Conservation (phyloP, 1,140 invertebrate species). For the Zaprionus ornatus region DNA sequence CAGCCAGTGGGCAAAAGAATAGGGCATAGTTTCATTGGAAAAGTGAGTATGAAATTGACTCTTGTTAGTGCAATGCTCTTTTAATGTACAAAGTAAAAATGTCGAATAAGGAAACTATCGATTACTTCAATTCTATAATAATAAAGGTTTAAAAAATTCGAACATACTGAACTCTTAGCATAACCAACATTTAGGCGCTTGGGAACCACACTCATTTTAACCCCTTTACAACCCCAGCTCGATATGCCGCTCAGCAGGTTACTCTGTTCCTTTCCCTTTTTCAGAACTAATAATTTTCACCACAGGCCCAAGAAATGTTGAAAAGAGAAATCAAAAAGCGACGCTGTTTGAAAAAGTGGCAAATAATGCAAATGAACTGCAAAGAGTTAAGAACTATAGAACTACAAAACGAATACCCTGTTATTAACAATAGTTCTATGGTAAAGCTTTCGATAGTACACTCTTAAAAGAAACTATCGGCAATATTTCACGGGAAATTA, state of each 20-base stretch:
- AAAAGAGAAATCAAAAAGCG: neutral
- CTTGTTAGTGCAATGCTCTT: neutral
- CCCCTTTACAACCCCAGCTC: slow-evolving; percentile 40
- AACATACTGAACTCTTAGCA: neutral
- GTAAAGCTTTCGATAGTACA: neutral
- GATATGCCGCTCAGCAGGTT: slow-evolving; percentile 16
- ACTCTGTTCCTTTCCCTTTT: neutral
- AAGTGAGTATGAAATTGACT: neutral
- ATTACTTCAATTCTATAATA: neutral
- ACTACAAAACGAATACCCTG: neutral
- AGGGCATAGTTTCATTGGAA: neutral
- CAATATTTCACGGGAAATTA: too few species aligned
- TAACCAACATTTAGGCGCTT: neutral
- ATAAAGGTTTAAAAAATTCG: neutral
- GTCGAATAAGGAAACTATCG: neutral
- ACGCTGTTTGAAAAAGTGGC: neutral
- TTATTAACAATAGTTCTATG: neutral
- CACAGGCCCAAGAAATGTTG: slow-evolving; percentile 41
- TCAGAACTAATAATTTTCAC: slow-evolving; percentile 68
- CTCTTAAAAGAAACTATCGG: neutral
- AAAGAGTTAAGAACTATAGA: neutral
- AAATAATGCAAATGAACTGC: neutral
- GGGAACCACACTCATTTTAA: slow-evolving; percentile 8
- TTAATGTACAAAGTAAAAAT: neutral
- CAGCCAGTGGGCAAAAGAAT: neutral